These are phyloP conservation scores for Ectropis grisescens DNA, from an alignment of 1,140 invertebrate genomes.

Conservation along the genomic window DNA sequence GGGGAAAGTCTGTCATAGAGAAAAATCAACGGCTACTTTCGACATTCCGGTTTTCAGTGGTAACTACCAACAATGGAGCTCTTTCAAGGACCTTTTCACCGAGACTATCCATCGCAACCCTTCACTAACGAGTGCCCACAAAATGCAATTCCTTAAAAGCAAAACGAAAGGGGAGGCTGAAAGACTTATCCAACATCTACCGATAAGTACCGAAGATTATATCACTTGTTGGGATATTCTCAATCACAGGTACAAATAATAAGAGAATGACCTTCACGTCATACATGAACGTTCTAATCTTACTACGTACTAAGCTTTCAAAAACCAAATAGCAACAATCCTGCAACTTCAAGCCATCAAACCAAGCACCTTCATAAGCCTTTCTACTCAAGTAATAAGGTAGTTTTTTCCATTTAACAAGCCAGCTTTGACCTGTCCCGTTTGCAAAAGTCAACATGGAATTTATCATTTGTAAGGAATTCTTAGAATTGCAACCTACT, in stretches of 20 bases:
- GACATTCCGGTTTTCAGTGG: constrained; percentile 12
- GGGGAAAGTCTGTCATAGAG: constrained; percentile 1
- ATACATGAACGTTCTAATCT: constrained; percentile 9
- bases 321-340: constrained; percentile 16
- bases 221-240: constrained; percentile 9
- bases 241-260: constrained; percentile 12
- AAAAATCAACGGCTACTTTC: constrained; percentile 5
- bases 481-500: too few species aligned
- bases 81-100: constrained; percentile 14
- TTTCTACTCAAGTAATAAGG: too few species aligned
- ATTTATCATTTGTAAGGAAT: too few species aligned
- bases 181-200: constrained; percentile 12
- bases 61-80: constrained; percentile 14
- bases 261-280: constrained; percentile 10
- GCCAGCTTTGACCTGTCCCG: too few species aligned
- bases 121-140: constrained; percentile 8
- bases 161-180: constrained; percentile 9
- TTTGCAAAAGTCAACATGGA: too few species aligned
- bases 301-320: constrained; percentile 7
- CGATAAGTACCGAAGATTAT: constrained; percentile 11
- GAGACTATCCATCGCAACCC: constrained; percentile 14
- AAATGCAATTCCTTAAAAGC: constrained; percentile 6
- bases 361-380: constrained; percentile 16
- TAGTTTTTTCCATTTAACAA: too few species aligned
- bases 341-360: too few species aligned